Percentiles rank a stretch among this genome's conserved stretches.
Evolutionary conservation across 2,888 invertebrate species (phyloP).

Genomic region (Lycocerus yunnanus): DNA sequence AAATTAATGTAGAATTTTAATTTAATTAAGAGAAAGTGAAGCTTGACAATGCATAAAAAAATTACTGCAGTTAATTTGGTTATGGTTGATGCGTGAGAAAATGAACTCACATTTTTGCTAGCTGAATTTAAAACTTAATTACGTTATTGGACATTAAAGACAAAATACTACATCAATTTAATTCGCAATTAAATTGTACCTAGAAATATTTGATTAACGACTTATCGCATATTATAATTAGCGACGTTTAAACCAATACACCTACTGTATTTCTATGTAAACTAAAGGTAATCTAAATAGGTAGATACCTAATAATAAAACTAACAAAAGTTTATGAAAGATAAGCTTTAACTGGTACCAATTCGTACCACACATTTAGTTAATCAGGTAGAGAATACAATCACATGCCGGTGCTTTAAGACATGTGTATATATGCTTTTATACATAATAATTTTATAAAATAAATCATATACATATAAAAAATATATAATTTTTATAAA

Average conservation of each 20-base stretch:
- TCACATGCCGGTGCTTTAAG: constrained; percentile 30
- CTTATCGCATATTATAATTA: background rate
- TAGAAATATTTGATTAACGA: constrained; percentile 5
- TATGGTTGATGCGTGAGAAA: background rate
- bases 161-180: constrained; percentile 2
- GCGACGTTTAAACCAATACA: background rate
- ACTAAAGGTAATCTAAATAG: background rate
- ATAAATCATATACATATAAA: constrained; percentile 33
- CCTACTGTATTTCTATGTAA: background rate
- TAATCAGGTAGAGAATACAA: constrained; percentile 17
- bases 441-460: constrained; percentile 37
- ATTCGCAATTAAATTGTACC: background rate
- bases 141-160: constrained; percentile 1
- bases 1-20: constrained; percentile 15
- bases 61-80: background rate
- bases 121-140: constrained; percentile 2
- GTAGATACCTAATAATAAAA: background rate
- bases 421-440: constrained; percentile 35
- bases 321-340: constrained; percentile 14
- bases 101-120: background rate
- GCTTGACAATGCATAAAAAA: constrained; percentile 5
- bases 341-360: constrained; percentile 10
- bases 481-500: constrained; percentile 35
- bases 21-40: constrained; percentile 7
- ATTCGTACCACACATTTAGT: constrained; percentile 18